Evolutionary conservation across 92 coral and sea anemone genomes (phyloP), one percentile per base, ranked within the genome.

Genomic region (Galaxea fascicularis): DNA sequence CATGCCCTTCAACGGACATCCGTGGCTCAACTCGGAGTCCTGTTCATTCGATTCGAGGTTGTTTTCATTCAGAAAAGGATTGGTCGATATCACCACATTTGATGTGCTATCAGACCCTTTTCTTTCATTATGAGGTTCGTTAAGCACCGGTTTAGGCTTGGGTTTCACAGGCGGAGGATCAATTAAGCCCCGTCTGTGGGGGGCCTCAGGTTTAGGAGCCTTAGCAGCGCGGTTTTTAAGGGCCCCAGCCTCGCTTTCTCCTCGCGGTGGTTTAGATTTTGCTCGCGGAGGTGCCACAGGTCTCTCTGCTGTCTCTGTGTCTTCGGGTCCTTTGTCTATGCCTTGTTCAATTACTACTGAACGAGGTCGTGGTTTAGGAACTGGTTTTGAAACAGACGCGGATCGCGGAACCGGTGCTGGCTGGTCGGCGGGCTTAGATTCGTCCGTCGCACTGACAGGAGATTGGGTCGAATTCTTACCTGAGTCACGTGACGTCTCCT

Each of bases 341-440:
- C 45, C 81, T 6, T 44, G 70, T 30, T 74, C 84, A 14, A 46
- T 60, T 22, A 65, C 81, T 41, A 71, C 52, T 26, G 95, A 91
- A 18, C 92, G 84, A 4, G 95, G 92, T 74, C 95, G 71, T 29
- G 95, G 92, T 46, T 62, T 79, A 18, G 92, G 90, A 16, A 72
- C 85, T 10, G 95, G 95, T 70, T 70, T 91, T 35, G 87, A 65
- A 7, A 74, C 21, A 29, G 82, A 74, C 8, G 57, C 74, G 39
- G 73, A 29, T 28, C 89, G 88, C 21, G 87, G 58, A 28, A 79
- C 25, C 47, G 87, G 92, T 72, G 53, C 66, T n/a, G 87, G 79
- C 31, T 71, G 83, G n/a, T 53, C n/a, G 64, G 60, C 83, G 52
- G 89, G 26, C 14, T 65, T 82, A 16, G 67, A 14, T 20, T 62